A percentile compares a stretch with the other conserved stretches of the same genome.
Conservation (phyloP, 2,113 vertebrate species). For the Astatotilapia flaviijosephi region DNA sequence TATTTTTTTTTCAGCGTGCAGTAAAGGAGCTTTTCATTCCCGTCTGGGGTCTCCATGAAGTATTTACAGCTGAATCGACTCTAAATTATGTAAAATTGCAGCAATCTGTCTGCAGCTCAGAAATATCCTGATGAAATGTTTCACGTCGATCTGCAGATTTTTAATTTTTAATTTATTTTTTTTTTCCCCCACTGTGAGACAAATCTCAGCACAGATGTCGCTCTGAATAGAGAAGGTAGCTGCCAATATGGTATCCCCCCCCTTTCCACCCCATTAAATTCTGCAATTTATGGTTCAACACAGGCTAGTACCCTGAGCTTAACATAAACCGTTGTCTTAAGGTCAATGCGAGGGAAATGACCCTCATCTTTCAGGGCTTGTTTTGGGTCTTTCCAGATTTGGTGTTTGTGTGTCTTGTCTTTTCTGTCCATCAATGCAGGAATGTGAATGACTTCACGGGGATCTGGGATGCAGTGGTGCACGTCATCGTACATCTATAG, state of each 20-base stretch:
- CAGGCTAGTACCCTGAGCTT: not conserved
- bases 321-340: conserved; percentile 14
- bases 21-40: not conserved
- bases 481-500: not conserved
- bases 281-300: not conserved
- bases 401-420: not conserved
- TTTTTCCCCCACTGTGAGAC: not conserved
- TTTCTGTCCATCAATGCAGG: conserved; percentile 1
- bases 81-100: not conserved
- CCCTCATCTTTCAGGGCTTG: conserved; percentile 4
- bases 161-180: too few relatives aligned
- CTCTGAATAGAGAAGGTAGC: not conserved
- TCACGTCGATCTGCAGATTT: not conserved
- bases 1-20: not conserved
- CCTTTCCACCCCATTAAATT: not conserved
- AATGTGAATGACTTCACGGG: conserved; percentile 22
- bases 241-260: not conserved
- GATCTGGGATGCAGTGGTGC: not conserved
- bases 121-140: not conserved
- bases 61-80: not conserved
- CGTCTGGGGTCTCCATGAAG: not conserved
- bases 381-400: conserved; percentile 38
- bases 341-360: conserved; percentile 12
- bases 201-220: not conserved
- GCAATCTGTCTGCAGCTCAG: not conserved